Conservation (phyloP, 1,140 invertebrate species). For the Lutraria rhynchaena region DNA sequence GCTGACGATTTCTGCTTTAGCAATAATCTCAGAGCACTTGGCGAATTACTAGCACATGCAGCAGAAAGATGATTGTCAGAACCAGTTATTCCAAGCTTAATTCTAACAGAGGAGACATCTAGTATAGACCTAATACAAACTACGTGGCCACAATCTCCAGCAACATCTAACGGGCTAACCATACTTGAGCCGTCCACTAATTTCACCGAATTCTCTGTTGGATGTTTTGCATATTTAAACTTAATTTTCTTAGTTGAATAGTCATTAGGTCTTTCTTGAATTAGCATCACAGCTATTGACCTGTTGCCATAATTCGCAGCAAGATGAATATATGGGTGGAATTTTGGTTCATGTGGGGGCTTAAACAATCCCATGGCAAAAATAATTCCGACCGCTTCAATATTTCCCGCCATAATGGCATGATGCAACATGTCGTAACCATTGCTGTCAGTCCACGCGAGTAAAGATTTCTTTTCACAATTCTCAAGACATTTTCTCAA, state of each 20-base stretch:
- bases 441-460: conserved; percentile 65
- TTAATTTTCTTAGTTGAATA: conserved; percentile 58
- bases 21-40: conserved; percentile 67
- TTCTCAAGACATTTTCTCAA: conserved; percentile 49
- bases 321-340: conserved; percentile 71
- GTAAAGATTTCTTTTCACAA: conserved; percentile 47
- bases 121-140: conserved; percentile 71
- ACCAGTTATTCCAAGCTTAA: conserved; percentile 1
- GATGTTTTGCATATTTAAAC: conserved; percentile 16
- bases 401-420: conserved; percentile 72
- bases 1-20: conserved; percentile 62
- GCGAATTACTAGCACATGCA: conserved; percentile 73
- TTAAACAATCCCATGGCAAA: conserved; percentile 73
- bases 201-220: conserved; percentile 8
- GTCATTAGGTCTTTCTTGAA: conserved; percentile 72
- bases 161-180: conserved; percentile 70
- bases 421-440: conserved; percentile 73
- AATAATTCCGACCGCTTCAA: conserved; percentile 67
- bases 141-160: conserved; percentile 68
- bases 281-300: conserved; percentile 67
- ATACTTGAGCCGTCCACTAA: conserved; percentile 6
- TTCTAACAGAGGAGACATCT: conserved; percentile 62
- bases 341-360: conserved; percentile 70
- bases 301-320: conserved; percentile 68
- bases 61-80: conserved; percentile 45